phyloP scores from a whole-genome alignment of 2,888 invertebrate genomes.

The Platycnemis pennipes region DNA sequence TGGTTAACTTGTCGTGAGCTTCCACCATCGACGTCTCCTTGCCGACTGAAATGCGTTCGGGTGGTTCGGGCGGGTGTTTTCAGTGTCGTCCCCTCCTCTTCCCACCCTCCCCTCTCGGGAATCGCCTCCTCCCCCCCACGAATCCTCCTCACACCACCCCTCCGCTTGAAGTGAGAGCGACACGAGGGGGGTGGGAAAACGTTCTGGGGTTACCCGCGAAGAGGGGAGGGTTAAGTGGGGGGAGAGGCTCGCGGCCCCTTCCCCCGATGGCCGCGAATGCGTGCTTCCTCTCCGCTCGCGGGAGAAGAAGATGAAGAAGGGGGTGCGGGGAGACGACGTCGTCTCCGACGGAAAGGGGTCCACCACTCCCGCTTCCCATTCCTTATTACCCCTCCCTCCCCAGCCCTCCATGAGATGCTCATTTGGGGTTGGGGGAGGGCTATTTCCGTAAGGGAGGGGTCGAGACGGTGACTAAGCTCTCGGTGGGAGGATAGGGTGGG shows the following conservation, averaged over 20 bases:
- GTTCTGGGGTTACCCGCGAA: neutral
- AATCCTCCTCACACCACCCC: neutral
- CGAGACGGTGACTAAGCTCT: constrained; percentile 47
- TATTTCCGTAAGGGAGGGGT: constrained; percentile 58
- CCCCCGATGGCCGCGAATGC: neutral
- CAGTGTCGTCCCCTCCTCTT: neutral
- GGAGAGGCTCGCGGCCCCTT: neutral
- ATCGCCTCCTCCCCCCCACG: neutral
- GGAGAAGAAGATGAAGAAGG: too few species aligned
- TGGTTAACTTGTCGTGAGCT: neutral
- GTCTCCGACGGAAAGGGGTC: neutral
- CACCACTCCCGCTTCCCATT: neutral
- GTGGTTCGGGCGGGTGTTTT: neutral
- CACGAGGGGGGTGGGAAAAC: neutral
- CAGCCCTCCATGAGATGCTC: neutral
- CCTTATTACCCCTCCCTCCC: neutral
- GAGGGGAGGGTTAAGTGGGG: neutral
- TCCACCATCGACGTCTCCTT: neutral
- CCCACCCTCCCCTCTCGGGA: neutral
- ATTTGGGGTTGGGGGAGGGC: neutral
- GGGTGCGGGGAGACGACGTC: too few species aligned
- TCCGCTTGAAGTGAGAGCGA: neutral
- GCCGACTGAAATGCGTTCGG: neutral
- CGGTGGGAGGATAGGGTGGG: neutral
- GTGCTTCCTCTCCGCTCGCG: neutral